Base-by-base conservation (phyloP, 2,888 invertebrate species). In the Ichneumoninae sp. region DNA sequence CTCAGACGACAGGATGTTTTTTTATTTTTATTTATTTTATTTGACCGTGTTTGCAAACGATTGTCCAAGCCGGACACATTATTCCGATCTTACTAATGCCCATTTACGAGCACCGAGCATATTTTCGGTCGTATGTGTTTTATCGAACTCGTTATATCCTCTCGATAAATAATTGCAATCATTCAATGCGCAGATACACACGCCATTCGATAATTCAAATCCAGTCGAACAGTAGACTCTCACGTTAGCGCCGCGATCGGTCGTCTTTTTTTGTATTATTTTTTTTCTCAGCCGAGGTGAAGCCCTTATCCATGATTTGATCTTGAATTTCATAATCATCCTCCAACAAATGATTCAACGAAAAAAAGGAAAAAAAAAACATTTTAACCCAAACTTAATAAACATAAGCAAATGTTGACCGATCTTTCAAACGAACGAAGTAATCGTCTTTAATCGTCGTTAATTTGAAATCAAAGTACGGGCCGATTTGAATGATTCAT, bases 1-100 rank as follows among this genome's bases (percentile, higher is more conserved):
- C 78, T 82, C 84, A 33, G 69, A 82, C 82, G 84, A 85, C 72
- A 82, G 80, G 78, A 84, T 79, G 52, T 76, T 78, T 77, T 68
- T 80, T 68, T 75, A 26, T 54, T 8, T 44, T 70, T 66, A 3
- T 57, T 74, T 82, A 22, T 33, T 75, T 79, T 44, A 44, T 33
- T 22, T 71, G 13, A 40, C 62, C 65, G 62, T 22, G n/a, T 65
- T 72, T 7, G 36, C 50, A 50, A 65, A 75, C 30, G 33, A 68
- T 82, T 69, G 71, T 80, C 76, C 66, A 69, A 80, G 68, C 80
- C 80, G 62, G 66, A 71, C 47, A 50, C 66, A 72, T 62, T 52
- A 10, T 83, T 70, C 13, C 54, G 74, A 70, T 72, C 36, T 54
- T 72, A 8, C 30, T 60, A 57, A 76, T 71, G 80, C 71, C 69